Evolutionary conservation across 2,797 vertebrate genomes (phyloP).

Genomic region (Hydrolagus colliei): DNA sequence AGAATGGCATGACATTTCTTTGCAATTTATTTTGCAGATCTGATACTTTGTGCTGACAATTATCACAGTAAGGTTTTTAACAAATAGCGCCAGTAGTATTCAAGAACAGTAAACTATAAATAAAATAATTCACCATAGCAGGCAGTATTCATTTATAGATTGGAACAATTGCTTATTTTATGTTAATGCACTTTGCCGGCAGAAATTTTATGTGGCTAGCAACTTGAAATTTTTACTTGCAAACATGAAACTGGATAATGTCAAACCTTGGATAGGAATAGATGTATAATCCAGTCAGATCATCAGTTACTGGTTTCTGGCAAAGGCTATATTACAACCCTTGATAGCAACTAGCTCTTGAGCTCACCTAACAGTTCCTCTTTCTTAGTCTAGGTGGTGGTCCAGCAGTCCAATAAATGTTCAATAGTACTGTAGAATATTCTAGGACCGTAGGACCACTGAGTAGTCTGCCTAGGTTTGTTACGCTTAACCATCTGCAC

Average conservation of each 20-base stretch:
- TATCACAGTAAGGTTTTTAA: background rate
- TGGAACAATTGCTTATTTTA: slow-evolving; percentile 10
- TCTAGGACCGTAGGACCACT: slow-evolving; percentile 20
- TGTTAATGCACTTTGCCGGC: background rate
- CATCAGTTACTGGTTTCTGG: slow-evolving; percentile 12
- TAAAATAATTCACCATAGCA: slow-evolving; percentile 16
- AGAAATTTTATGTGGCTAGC: background rate
- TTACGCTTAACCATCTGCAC: background rate
- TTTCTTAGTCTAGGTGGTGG: background rate
- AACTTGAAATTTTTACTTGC: slow-evolving; percentile 20
- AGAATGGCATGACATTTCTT: slow-evolving; percentile 15
- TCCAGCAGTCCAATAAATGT: slow-evolving; percentile 17
- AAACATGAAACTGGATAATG: slow-evolving; percentile 2
- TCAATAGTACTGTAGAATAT: slow-evolving; percentile 25
- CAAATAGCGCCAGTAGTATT: slow-evolving; percentile 7
- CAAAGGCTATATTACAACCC: background rate
- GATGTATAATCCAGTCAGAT: background rate
- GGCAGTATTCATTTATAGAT: slow-evolving; percentile 20
- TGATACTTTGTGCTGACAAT: background rate
- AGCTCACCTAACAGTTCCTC: background rate
- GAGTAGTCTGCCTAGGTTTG: slow-evolving; percentile 19
- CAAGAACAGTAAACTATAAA: background rate
- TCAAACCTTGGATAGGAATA: background rate
- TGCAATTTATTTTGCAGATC: background rate
- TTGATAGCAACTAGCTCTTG: background rate